These are phyloP conservation scores for Spicauda simplicius DNA, from an alignment of 2,888 invertebrate species.

Conservation along the genomic window DNA sequence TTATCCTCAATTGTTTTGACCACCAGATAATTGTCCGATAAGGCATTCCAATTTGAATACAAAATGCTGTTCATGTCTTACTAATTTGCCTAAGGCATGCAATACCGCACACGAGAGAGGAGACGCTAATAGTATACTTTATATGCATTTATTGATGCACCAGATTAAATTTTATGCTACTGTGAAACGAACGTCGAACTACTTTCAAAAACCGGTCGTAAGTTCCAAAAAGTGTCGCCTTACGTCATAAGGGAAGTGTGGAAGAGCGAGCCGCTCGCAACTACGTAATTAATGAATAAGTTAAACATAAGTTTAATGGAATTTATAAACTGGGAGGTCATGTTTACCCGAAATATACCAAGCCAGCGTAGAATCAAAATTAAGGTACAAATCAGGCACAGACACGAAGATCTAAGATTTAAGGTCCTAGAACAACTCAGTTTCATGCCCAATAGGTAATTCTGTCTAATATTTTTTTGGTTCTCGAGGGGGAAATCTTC, in stretches of 20 bases:
- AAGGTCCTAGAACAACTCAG: no score
- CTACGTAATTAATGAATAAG: slow-evolving; percentile 4
- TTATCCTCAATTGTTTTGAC: neutral
- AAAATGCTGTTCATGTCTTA: neutral
- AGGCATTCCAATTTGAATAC: no score
- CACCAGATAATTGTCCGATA: neutral
- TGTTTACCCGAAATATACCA: neutral
- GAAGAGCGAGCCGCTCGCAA: neutral
- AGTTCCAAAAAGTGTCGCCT: slow-evolving; percentile 17
- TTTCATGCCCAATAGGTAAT: no score
- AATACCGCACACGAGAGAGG: neutral
- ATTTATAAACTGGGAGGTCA: slow-evolving; percentile 1
- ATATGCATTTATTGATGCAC: slow-evolving; percentile 4
- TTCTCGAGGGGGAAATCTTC: no score
- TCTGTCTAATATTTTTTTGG: no score
- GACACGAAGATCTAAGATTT: no score
- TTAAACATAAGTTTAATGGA: slow-evolving; percentile 11
- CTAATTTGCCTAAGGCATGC: neutral
- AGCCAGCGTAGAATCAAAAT: no score
- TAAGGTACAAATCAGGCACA: no score
- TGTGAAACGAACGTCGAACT: slow-evolving; percentile 8
- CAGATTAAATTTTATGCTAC: slow-evolving; percentile 1
- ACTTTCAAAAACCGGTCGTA: slow-evolving; percentile 24
- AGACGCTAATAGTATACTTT: neutral
- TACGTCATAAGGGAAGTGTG: slow-evolving; percentile 19